phyloP scores from a whole-genome alignment of 1,140 invertebrate genomes.

The Meloidogyne hapla region DNA sequence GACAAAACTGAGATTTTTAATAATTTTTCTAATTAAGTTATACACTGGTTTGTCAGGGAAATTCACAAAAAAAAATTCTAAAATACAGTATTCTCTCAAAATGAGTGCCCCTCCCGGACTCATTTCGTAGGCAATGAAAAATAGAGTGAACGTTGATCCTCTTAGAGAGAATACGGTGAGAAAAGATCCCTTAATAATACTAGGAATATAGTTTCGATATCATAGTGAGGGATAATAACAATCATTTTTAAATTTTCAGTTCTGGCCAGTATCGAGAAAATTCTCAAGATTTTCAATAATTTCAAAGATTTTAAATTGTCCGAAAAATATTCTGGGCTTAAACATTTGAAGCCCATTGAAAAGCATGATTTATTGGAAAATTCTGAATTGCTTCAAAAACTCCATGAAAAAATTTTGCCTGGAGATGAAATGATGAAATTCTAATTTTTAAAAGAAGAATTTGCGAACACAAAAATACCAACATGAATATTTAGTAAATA shows the following conservation, averaged over 20 bases:
- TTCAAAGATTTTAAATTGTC: not conserved
- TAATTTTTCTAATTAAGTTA: too few species aligned
- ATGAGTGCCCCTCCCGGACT: too few species aligned
- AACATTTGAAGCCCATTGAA: not conserved
- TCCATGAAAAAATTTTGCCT: not conserved
- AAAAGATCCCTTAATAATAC: too few species aligned
- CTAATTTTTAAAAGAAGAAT: not conserved
- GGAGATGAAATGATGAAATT: not conserved
- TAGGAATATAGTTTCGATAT: too few species aligned
- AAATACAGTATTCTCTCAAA: too few species aligned
- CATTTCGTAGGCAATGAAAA: too few species aligned
- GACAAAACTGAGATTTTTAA: not conserved
- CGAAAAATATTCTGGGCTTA: not conserved
- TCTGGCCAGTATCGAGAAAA: not conserved
- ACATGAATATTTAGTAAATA: not conserved
- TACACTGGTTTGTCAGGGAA: too few species aligned
- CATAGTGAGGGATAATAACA: too few species aligned
- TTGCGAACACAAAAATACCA: not conserved
- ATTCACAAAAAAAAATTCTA: too few species aligned
- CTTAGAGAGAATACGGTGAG: too few species aligned
- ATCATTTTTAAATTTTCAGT: not conserved
- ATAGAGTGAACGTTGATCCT: too few species aligned
- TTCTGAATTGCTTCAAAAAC: not conserved
- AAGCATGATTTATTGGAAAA: not conserved
- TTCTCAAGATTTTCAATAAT: not conserved